Evolutionary conservation across 2,888 invertebrate species (phyloP), one percentile per base, ranked within the genome.

Genomic region (Athetis lepigone): DNA sequence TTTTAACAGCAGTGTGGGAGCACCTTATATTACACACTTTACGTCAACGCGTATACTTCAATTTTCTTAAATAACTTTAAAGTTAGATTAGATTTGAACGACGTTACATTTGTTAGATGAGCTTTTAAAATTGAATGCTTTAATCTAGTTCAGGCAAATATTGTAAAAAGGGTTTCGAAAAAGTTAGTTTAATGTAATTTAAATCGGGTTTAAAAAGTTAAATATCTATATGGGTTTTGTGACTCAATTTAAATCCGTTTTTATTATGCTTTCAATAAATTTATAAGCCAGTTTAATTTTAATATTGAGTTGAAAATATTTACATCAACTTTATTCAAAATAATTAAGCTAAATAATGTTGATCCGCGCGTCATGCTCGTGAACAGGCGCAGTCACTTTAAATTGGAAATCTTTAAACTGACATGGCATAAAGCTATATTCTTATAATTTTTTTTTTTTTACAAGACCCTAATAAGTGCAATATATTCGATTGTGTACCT

Each of bases 11-110:
- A n/a, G n/a, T n/a, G n/a, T n/a, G n/a, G n/a, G n/a, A n/a, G n/a
- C n/a, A n/a, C n/a, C n/a, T n/a, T n/a, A n/a, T n/a, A n/a, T n/a
- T n/a, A n/a, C n/a, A n/a, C n/a, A n/a, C 1, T 1, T 9, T 7
- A 11, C 37, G 23, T 33, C 29, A 11, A 25, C 23, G 9, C 36
- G 27, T 8, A 16, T 1, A 25, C 23, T 71, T 57, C 19, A 56
- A 51, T 74, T 42, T 56, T 21, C 23, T 42, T 3, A 25, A 56
- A 67, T 16, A 40, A 56, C 16, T 25, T 57, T 9, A 46, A 74
- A 69, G 23, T 69, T 67, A 57, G 9, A 69, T 69, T 67, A 40
- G 13, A 33, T 37, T 25, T 40, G 33, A 69, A 69, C n/a, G 29
- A 47, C 51, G 33, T 71, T 70, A 52, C 33, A n/a, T 47, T 52